phyloP scores from a whole-genome alignment of 2,888 invertebrate genomes.

The Carcina quercana region DNA sequence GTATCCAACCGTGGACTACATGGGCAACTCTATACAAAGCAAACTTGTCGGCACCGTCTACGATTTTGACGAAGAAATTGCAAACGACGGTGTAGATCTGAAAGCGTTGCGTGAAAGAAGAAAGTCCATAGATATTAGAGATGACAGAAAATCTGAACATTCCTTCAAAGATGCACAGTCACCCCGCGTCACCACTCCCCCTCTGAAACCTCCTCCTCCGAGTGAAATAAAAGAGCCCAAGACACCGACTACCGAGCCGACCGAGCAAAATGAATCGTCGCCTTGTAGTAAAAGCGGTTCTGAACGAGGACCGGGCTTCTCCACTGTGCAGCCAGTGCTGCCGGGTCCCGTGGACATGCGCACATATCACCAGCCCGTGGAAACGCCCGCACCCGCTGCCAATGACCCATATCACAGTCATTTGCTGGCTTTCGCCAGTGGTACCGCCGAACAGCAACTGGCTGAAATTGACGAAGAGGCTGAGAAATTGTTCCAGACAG shows the following conservation, averaged over 20 bases:
- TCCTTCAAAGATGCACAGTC: conserved; percentile 73
- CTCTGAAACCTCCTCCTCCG: conserved; percentile 43
- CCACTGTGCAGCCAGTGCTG: conserved; percentile 81
- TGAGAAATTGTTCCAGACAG: conserved; percentile 83
- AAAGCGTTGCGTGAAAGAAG: conserved; percentile 86
- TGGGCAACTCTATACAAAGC: conserved; percentile 82
- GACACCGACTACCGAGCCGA: conserved; percentile 60
- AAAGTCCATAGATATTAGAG: conserved; percentile 81
- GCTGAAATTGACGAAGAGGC: conserved; percentile 86
- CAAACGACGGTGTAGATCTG: conserved; percentile 82
- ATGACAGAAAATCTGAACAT: conserved; percentile 72
- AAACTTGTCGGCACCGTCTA: conserved; percentile 91
- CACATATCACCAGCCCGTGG: conserved; percentile 81
- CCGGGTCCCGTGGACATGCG: conserved; percentile 94
- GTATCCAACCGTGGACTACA: conserved; percentile 56
- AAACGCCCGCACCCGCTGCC: conserved; percentile 70
- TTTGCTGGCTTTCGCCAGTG: conserved; percentile 79
- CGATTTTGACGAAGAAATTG: conserved; percentile 89
- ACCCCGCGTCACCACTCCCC: conserved; percentile 73
- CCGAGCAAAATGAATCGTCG: conserved; percentile 30
- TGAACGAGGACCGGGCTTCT: conserved; percentile 38
- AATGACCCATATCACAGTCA: conserved; percentile 77
- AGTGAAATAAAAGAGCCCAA: conserved; percentile 59
- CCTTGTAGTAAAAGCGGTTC: conserved; percentile 23
- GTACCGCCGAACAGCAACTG: conserved; percentile 80